Evolutionary conservation across 2,113 vertebrate genomes (phyloP).

Genomic region (Panurus biarmicus): DNA sequence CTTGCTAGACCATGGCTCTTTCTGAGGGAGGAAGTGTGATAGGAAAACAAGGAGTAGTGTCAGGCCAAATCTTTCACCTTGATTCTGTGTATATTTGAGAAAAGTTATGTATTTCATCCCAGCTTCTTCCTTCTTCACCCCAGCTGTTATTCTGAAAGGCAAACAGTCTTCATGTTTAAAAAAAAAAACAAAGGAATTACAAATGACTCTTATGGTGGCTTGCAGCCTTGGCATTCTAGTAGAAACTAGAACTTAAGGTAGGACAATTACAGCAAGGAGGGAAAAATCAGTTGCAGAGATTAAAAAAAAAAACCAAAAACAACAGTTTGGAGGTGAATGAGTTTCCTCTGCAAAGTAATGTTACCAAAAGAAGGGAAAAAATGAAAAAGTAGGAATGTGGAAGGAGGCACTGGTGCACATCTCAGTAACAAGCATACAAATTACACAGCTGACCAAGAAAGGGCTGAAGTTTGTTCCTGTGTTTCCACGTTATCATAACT

Average conservation of each 20-base stretch:
- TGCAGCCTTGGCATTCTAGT: not conserved
- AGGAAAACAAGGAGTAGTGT: not conserved
- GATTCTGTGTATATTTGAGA: not conserved
- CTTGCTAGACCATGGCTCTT: not conserved
- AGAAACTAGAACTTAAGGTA: not conserved
- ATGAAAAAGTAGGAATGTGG: not conserved
- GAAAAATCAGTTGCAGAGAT: not conserved
- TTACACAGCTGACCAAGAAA: not conserved
- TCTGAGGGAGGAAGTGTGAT: not conserved
- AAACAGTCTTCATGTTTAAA: not conserved
- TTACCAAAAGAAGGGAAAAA: not conserved
- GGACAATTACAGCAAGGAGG: not conserved
- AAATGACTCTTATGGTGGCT: not conserved
- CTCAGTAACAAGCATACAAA: accelerated
- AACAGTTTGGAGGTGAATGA: not conserved
- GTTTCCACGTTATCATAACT: not conserved
- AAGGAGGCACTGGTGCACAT: not conserved
- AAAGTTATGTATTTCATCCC: not conserved
- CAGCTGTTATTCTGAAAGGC: not conserved
- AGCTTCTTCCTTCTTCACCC: not conserved
- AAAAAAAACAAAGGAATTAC: not conserved
- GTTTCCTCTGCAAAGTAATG: not conserved
- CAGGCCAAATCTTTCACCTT: not conserved
- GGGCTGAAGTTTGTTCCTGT: accelerated
- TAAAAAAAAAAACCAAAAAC: too few relatives aligned